Evolutionary conservation across 1,140 invertebrate genomes (phyloP).

Genomic region (Drosophila sp.): DNA sequence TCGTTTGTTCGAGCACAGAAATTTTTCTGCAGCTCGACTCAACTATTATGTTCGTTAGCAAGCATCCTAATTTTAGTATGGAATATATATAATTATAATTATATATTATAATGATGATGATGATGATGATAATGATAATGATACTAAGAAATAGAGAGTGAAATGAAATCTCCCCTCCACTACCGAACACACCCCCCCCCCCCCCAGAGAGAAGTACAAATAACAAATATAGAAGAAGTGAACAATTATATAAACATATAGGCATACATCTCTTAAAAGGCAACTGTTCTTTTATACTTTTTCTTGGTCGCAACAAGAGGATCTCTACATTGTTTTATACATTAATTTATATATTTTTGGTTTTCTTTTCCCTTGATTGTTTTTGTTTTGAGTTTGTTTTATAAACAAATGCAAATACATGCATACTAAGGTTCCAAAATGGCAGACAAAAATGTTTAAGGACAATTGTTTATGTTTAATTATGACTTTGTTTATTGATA

Average conservation of each 20-base stretch:
- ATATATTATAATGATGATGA: too few relatives aligned
- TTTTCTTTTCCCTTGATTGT: neutral
- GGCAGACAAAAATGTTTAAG: neutral
- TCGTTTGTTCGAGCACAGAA: too few relatives aligned
- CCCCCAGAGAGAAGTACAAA: constrained; percentile 18
- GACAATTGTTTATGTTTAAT: constrained; percentile 1
- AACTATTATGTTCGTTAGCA: too few relatives aligned
- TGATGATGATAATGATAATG: too few relatives aligned
- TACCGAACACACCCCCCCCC: neutral
- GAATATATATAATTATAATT: too few relatives aligned
- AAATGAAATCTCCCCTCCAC: too few relatives aligned
- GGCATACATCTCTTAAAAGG: constrained; percentile 15
- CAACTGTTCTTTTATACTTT: neutral
- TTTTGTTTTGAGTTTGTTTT: neutral
- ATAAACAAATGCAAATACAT: constrained; percentile 2
- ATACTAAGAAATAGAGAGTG: too few relatives aligned
- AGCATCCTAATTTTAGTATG: too few relatives aligned
- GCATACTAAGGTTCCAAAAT: neutral
- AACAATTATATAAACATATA: constrained; percentile 43
- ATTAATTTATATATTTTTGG: neutral
- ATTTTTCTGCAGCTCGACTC: too few relatives aligned
- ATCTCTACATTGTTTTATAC: constrained; percentile 1
- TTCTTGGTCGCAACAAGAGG: neutral
- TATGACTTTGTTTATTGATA: constrained; percentile 6
- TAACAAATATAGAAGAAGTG: constrained; percentile 24